Conservation (phyloP, 2,113 vertebrate genomes). For the Heloderma charlesbogerti region DNA sequence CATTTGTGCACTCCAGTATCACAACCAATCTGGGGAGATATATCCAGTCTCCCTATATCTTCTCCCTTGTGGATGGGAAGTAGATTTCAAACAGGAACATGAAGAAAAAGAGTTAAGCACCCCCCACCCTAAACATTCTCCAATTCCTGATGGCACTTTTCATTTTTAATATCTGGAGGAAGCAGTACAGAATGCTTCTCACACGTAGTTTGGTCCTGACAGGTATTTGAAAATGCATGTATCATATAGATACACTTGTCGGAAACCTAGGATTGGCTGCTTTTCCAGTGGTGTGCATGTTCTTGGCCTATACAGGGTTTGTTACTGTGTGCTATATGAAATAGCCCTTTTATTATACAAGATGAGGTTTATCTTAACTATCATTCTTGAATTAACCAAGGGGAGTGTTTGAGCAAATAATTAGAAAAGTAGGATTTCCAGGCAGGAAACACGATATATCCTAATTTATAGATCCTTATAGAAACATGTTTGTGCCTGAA, state of each 20-base stretch:
- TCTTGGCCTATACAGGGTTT: neutral
- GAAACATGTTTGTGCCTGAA: neutral
- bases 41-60: neutral
- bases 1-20: no score
- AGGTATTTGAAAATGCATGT: neutral
- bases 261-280: neutral
- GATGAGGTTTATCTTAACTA: neutral
- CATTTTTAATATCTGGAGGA: neutral
- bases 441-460: neutral
- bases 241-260: neutral
- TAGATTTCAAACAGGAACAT: neutral
- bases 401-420: neutral
- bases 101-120: no score
- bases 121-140: neutral
- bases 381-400: neutral
- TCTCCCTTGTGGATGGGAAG: neutral
- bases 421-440: neutral
- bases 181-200: neutral
- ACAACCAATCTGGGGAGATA: no score
- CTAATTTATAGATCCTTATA: constrained; percentile 2
- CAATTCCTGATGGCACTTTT: neutral
- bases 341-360: neutral
- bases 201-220: neutral
- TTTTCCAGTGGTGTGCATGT: neutral
- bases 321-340: neutral